phyloP scores from a whole-genome alignment of 2,113 vertebrate genomes.

The Oreochromis tanganicae region DNA sequence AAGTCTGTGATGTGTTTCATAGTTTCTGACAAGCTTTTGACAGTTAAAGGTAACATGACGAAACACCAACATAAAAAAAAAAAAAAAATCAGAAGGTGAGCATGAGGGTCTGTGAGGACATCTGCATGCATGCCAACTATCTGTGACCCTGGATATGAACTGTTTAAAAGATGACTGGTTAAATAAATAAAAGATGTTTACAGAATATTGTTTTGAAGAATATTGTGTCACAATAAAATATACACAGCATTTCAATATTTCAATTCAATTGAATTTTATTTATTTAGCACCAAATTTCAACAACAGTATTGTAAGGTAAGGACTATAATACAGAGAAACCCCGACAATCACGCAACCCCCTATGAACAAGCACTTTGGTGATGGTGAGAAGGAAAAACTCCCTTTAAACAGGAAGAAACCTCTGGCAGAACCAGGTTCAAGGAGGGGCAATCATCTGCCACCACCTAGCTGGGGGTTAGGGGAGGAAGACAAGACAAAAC shows the following conservation, averaged over 20 bases:
- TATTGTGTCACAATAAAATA: not conserved
- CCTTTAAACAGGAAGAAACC: not conserved
- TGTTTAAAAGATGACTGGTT: not conserved
- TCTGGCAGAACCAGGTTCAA: accelerated
- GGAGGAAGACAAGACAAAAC: not conserved
- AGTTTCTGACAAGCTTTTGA: not conserved
- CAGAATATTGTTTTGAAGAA: not conserved
- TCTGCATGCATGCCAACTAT: not conserved
- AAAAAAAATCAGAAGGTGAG: not conserved
- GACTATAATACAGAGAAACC: not conserved
- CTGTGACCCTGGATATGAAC: not conserved
- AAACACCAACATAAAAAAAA: not conserved
- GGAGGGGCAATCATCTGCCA: not conserved
- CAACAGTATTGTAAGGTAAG: not conserved
- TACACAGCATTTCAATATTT: not conserved
- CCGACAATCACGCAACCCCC: not conserved
- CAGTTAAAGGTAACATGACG: not conserved
- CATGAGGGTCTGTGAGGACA: accelerated
- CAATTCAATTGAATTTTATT: not conserved
- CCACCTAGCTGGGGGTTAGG: not conserved
- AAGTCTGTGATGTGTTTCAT: not conserved
- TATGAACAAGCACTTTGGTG: not conserved
- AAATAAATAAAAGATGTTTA: not conserved
- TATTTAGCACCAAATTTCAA: not conserved
- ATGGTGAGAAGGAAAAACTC: not conserved